Evolutionary conservation across 2,113 vertebrate genomes (phyloP).

Genomic region (Nansenia antarctica): DNA sequence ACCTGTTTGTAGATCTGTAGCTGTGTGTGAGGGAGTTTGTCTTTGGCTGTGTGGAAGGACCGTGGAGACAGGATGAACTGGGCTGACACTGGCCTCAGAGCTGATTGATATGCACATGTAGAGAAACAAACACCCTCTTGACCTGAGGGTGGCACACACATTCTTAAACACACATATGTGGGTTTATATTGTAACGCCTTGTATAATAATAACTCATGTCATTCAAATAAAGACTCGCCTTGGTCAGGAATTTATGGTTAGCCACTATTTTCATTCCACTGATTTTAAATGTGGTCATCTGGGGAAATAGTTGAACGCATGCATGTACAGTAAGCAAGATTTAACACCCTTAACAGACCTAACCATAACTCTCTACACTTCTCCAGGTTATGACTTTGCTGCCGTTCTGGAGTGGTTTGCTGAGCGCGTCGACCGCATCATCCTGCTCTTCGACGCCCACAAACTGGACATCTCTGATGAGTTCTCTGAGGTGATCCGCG

Average conservation of each 20-base stretch:
- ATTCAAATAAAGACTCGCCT: background rate
- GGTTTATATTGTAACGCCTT: background rate
- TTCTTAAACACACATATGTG: background rate
- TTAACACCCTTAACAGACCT: background rate
- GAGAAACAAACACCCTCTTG: background rate
- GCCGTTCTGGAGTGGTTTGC: conserved; percentile 80
- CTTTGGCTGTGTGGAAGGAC: background rate
- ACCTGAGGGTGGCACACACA: background rate
- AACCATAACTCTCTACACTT: background rate
- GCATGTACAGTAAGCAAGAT: background rate
- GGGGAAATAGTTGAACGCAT: background rate
- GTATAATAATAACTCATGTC: background rate
- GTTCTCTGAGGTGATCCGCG: conserved; percentile 83
- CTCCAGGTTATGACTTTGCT: conserved; percentile 58
- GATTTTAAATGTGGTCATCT: background rate
- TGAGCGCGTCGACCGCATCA: conserved; percentile 82
- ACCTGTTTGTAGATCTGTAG: background rate
- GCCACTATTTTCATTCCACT: background rate
- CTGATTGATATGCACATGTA: background rate
- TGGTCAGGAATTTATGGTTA: background rate
- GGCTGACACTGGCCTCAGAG: background rate
- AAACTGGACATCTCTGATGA: conserved; percentile 75
- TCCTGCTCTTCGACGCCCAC: conserved; percentile 77
- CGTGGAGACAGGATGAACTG: background rate
- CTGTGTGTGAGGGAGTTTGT: background rate